Percentiles rank a stretch among this genome's conserved stretches.
These are phyloP conservation scores for Phoenicopterus ruber DNA, from an alignment of 2,113 vertebrate species.

Conservation along the genomic window DNA sequence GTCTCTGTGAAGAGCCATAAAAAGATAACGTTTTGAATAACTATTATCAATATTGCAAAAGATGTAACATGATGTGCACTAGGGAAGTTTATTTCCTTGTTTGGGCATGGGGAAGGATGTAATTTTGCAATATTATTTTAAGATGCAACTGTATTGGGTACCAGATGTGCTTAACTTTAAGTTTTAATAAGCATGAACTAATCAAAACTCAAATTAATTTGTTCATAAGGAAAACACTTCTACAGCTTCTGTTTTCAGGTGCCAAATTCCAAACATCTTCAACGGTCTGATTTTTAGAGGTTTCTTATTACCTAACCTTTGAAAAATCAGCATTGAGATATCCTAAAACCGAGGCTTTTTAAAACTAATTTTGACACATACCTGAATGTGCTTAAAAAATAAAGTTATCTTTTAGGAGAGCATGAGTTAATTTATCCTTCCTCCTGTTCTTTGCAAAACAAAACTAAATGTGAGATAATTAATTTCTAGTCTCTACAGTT, in stretches of 20 bases:
- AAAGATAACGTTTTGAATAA: not conserved
- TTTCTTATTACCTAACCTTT: not conserved
- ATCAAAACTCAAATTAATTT: not conserved
- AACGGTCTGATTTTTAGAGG: not conserved
- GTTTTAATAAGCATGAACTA: not conserved
- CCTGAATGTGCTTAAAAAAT: not conserved
- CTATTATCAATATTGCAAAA: not conserved
- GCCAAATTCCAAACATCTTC: not conserved
- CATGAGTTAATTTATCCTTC: not conserved
- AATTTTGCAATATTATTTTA: conserved; percentile 8
- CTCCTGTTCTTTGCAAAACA: not conserved
- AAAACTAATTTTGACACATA: not conserved
- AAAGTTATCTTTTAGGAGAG: not conserved
- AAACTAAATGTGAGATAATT: not conserved
- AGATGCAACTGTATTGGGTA: not conserved
- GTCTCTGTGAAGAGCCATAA: not conserved
- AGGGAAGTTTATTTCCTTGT: not conserved
- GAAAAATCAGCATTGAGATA: not conserved
- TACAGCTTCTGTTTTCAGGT: not conserved
- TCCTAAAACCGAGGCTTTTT: not conserved
- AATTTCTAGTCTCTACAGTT: not conserved
- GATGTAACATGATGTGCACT: not conserved
- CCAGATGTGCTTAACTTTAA: not conserved
- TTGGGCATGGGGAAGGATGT: not conserved
- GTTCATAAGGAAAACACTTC: not conserved